Percentiles rank a stretch among this genome's conserved stretches.
Evolutionary conservation across 2,113 vertebrate species (phyloP).

Genomic region (Charadrius vociferus): DNA sequence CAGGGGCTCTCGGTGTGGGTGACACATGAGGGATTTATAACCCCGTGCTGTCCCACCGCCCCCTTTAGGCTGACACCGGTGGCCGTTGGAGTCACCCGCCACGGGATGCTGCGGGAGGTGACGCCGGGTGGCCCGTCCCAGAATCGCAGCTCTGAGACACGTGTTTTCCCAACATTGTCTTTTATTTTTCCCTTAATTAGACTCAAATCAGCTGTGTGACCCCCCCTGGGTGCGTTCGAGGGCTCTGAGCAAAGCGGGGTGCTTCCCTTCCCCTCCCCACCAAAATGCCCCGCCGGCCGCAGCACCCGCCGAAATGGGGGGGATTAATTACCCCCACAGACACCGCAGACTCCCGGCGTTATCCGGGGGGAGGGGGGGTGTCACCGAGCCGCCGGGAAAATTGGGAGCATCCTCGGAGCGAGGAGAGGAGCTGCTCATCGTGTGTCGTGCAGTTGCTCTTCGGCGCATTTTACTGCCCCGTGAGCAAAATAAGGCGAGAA

Average conservation of each 20-base stretch:
- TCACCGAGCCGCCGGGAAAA: background rate
- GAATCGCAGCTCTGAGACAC: background rate
- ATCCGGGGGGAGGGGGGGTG: too few species aligned
- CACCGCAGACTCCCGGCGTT: too few species aligned
- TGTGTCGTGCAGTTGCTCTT: rapidly evolving
- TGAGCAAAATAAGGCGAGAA: background rate
- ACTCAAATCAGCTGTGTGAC: background rate
- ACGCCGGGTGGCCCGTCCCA: background rate
- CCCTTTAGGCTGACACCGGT: too few species aligned
- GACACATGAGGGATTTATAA: background rate
- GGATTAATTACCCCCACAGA: too few species aligned
- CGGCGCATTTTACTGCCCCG: rapidly evolving
- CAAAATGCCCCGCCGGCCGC: background rate
- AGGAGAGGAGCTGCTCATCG: background rate
- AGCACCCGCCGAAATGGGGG: rapidly evolving
- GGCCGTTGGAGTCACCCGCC: background rate
- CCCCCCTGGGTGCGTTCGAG: background rate
- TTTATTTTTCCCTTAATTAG: background rate
- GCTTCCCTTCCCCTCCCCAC: background rate
- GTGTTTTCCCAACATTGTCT: background rate
- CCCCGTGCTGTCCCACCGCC: rapidly evolving
- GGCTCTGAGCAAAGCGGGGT: background rate
- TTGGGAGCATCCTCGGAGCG: background rate
- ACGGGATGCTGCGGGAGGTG: background rate
- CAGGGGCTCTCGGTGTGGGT: too few species aligned